Conservation (phyloP, 1,140 invertebrate genomes). For the Cataglyphis hispanica region DNA sequence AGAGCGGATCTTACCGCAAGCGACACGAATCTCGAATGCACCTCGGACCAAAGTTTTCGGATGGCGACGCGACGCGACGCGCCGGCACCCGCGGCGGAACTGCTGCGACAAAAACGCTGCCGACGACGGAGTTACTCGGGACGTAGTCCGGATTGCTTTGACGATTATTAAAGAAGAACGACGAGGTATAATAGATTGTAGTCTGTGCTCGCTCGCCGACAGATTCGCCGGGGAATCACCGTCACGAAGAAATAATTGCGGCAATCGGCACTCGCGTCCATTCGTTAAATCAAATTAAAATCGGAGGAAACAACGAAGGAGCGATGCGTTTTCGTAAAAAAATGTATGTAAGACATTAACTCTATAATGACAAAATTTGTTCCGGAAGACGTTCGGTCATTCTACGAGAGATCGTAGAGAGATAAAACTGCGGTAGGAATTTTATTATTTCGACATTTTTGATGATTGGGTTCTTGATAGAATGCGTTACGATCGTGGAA, state of each 20-base stretch:
- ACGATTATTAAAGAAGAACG: slow-evolving; percentile 44
- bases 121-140: slow-evolving; percentile 26
- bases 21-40: slow-evolving; percentile 49
- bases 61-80: neutral
- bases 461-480: neutral
- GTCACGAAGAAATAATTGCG: slow-evolving; percentile 38
- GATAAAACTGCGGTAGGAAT: neutral
- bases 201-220: slow-evolving; percentile 4
- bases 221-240: slow-evolving; percentile 12
- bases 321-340: neutral
- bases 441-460: slow-evolving; percentile 42
- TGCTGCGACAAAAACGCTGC: slow-evolving; percentile 38
- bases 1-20: slow-evolving; percentile 16
- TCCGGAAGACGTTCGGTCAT: neutral
- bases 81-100: slow-evolving; percentile 44
- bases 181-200: slow-evolving; percentile 1
- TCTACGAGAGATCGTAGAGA: neutral
- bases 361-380: slow-evolving; percentile 14
- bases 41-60: slow-evolving; percentile 57
- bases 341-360: neutral
- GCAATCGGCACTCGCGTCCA: neutral
- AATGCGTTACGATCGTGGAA: neutral
- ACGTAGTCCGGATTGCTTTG: slow-evolving; percentile 43
- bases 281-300: slow-evolving; percentile 30
- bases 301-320: slow-evolving; percentile 5